phyloP scores from a whole-genome alignment of 2,888 invertebrate genomes.

The Xanthorhoe spadicearia region DNA sequence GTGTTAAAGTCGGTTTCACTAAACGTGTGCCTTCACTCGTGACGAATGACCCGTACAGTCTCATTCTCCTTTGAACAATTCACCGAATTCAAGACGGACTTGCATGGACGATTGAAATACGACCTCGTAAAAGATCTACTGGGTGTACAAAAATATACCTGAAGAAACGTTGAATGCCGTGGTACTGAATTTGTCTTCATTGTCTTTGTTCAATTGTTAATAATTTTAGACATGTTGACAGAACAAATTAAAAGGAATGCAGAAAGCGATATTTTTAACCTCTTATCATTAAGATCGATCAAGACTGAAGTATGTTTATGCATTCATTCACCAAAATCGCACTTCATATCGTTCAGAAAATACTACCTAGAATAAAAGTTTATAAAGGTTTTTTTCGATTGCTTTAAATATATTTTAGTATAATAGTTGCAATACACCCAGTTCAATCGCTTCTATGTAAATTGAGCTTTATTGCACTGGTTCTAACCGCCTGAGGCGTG shows the following conservation, averaged over 20 bases:
- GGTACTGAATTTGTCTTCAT: too few species aligned
- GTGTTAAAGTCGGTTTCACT: conserved; percentile 5
- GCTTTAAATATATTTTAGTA: neutral
- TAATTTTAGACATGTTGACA: too few species aligned
- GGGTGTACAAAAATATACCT: neutral
- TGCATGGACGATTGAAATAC: conserved; percentile 21
- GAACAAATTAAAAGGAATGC: too few species aligned
- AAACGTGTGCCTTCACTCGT: conserved; percentile 4
- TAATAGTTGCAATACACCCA: neutral
- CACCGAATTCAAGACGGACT: conserved; percentile 20
- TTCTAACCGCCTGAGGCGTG: neutral
- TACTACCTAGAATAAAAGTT: too few species aligned
- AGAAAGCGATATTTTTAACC: too few species aligned
- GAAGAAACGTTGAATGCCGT: neutral
- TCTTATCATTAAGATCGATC: too few species aligned
- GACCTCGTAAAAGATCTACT: conserved; percentile 13
- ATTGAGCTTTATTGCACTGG: conserved; percentile 3
- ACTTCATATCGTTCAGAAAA: too few species aligned
- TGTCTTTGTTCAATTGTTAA: too few species aligned
- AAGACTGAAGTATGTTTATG: too few species aligned
- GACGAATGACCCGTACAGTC: conserved; percentile 27
- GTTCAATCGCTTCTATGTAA: neutral
- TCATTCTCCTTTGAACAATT: conserved; percentile 29
- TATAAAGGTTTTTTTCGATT: too few species aligned
- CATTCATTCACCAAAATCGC: too few species aligned